Conservation (phyloP, 2,113 vertebrate species). For the Burhinus bistriatus region DNA sequence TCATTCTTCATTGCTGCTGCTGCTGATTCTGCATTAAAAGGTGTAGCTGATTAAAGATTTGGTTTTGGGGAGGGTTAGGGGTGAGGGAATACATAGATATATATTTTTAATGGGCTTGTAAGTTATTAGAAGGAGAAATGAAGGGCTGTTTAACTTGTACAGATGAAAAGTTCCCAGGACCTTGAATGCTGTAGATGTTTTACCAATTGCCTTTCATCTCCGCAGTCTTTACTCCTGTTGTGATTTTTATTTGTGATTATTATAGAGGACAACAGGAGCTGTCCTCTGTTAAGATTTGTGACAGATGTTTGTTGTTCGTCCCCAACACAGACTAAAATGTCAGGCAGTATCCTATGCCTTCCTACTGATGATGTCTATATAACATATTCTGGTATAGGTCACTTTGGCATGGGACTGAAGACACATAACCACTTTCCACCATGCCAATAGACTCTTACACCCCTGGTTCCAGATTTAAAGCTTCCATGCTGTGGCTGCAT, state of each 20-base stretch:
- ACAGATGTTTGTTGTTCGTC: not conserved
- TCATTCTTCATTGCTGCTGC: constrained; percentile 59
- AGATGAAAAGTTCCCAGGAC: not conserved
- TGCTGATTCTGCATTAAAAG: constrained; percentile 66
- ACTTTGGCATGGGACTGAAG: not conserved
- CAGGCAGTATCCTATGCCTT: not conserved
- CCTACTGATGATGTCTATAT: not conserved
- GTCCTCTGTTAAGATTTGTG: constrained; percentile 9
- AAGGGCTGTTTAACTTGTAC: not conserved
- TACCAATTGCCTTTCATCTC: not conserved
- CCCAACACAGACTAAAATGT: not conserved
- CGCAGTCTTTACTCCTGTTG: not conserved
- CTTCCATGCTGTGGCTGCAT: not conserved
- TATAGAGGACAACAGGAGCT: not conserved
- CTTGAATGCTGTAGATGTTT: not conserved
- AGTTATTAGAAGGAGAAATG: constrained; percentile 49
- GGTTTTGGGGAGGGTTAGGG: constrained; percentile 33
- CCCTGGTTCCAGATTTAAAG: not conserved
- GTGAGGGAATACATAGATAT: constrained; percentile 24
- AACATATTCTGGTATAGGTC: not conserved
- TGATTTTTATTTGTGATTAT: not conserved
- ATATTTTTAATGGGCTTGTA: constrained; percentile 44
- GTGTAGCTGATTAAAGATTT: constrained; percentile 63
- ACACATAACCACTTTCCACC: not conserved
- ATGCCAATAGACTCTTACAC: not conserved